A percentile compares a stretch with the other conserved stretches of the same genome.
These are phyloP conservation scores for Oreotrochilus melanogaster DNA, from an alignment of 2,113 vertebrate species.

Conservation along the genomic window DNA sequence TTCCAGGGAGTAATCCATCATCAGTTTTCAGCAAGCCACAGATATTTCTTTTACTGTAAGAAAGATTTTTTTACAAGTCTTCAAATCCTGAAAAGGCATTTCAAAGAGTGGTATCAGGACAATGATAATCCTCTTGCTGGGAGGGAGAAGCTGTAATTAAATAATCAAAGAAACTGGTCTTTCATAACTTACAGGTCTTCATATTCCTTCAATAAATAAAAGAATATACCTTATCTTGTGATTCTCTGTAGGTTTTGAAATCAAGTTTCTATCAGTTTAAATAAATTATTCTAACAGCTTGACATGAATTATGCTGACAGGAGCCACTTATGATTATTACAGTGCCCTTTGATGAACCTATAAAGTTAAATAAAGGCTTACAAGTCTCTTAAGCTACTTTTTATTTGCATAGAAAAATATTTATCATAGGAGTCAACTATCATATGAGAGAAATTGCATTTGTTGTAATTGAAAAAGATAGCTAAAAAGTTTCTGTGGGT, in stretches of 20 bases:
- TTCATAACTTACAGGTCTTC: constrained; percentile 45
- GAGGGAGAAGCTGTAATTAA: constrained; percentile 1
- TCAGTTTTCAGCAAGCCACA: constrained; percentile 21
- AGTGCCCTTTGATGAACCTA: constrained; percentile 42
- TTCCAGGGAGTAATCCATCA: not conserved
- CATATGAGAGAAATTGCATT: constrained; percentile 75
- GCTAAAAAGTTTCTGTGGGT: constrained; percentile 78
- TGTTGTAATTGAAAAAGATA: constrained; percentile 79
- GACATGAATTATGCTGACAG: constrained; percentile 28
- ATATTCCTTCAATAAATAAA: constrained; percentile 63
- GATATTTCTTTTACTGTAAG: constrained; percentile 21
- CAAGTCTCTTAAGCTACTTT: constrained; percentile 63
- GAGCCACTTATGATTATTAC: not conserved
- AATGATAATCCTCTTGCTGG: not conserved
- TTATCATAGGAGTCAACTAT: constrained; percentile 71
- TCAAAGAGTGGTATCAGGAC: not conserved
- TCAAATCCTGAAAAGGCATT: not conserved
- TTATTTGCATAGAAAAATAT: constrained; percentile 82
- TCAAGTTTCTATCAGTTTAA: constrained; percentile 4
- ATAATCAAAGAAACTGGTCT: constrained; percentile 17
- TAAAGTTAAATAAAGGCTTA: constrained; percentile 62
- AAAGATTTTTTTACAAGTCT: not conserved
- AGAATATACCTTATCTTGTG: constrained; percentile 32
- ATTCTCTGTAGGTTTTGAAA: constrained; percentile 31
- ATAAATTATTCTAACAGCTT: constrained; percentile 26